Evolutionary conservation across 2,888 invertebrate species (phyloP).

Genomic region (Proisotoma minuta): DNA sequence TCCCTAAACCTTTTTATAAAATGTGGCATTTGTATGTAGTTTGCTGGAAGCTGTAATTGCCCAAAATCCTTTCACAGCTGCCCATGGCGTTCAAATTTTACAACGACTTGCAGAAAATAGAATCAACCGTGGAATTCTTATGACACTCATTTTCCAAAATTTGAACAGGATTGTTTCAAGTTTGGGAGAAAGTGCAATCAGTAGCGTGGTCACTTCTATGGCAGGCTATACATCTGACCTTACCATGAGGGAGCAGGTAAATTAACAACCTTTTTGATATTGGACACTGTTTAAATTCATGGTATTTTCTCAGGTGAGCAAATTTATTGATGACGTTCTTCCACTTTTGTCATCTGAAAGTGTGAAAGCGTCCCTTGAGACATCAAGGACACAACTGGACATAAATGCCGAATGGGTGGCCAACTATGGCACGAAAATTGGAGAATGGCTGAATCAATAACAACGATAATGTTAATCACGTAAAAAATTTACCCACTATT

Average conservation of each 20-base stretch:
- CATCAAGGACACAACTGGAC: not conserved
- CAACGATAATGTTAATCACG: too few relatives aligned
- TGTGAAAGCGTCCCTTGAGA: slow-evolving; percentile 8
- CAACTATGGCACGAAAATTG: slow-evolving; percentile 9
- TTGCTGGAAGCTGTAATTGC: not conserved
- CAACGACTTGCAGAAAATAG: slow-evolving; percentile 11
- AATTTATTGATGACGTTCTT: not conserved
- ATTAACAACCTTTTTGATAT: not conserved
- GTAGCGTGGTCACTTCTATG: not conserved
- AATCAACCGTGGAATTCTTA: not conserved
- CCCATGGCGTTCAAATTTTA: not conserved
- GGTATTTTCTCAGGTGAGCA: not conserved
- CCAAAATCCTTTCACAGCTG: not conserved
- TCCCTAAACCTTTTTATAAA: too few relatives aligned
- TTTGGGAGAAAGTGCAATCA: slow-evolving; percentile 1
- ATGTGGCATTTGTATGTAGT: not conserved
- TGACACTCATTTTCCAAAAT: not conserved
- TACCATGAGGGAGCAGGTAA: not conserved
- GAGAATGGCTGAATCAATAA: slow-evolving; percentile 18
- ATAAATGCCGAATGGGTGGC: slow-evolving; percentile 11
- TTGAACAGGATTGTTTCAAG: not conserved
- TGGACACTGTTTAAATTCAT: not conserved
- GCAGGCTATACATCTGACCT: not conserved
- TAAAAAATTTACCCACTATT: too few relatives aligned
- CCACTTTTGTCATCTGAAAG: not conserved